Conservation (phyloP, 2,888 invertebrate genomes). For the Dione vanillae region DNA sequence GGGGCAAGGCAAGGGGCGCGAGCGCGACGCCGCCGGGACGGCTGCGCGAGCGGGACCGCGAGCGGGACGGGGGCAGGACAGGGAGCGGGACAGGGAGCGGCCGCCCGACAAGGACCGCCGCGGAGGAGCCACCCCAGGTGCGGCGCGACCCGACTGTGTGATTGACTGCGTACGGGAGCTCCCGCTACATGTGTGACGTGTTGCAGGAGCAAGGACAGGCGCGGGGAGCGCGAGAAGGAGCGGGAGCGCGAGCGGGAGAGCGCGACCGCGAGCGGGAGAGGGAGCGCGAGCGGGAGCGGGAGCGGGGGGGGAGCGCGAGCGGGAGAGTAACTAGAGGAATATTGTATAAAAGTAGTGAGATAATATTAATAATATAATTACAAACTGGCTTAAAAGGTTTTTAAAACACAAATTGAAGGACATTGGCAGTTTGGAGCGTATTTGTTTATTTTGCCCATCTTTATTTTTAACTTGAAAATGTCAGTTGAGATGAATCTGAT, state of each 20-base stretch:
- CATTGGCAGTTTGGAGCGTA: too few relatives aligned
- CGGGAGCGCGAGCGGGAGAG: conserved; percentile 67
- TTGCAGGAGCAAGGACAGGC: conserved; percentile 39
- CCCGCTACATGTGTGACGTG: too few relatives aligned
- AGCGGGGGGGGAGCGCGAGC: conserved; percentile 54
- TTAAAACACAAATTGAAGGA: too few relatives aligned
- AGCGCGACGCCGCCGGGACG: conserved; percentile 56
- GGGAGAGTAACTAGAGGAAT: conserved; percentile 58
- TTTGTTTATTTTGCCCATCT: too few relatives aligned
- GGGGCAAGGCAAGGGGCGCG: conserved; percentile 65
- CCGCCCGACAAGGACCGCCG: conserved; percentile 65
- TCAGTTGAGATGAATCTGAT: too few relatives aligned
- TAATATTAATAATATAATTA: too few relatives aligned
- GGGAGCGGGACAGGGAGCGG: conserved; percentile 70
- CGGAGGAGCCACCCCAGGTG: conserved; percentile 45
- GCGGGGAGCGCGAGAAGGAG: conserved; percentile 61
- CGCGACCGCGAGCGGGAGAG: conserved; percentile 65
- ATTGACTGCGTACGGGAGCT: too few relatives aligned
- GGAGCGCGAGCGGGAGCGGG: conserved; percentile 62
- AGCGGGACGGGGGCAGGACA: conserved; percentile 58
- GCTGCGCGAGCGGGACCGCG: conserved; percentile 71
- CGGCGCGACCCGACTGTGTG: too few relatives aligned
- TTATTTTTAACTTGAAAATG: too few relatives aligned
- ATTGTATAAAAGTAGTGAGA: too few relatives aligned
- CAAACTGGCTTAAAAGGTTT: too few relatives aligned